A percentile compares a stretch with the other conserved stretches of the same genome.
Evolutionary conservation across 1,140 invertebrate genomes (phyloP).

Genomic region (Polyergus mexicanus): DNA sequence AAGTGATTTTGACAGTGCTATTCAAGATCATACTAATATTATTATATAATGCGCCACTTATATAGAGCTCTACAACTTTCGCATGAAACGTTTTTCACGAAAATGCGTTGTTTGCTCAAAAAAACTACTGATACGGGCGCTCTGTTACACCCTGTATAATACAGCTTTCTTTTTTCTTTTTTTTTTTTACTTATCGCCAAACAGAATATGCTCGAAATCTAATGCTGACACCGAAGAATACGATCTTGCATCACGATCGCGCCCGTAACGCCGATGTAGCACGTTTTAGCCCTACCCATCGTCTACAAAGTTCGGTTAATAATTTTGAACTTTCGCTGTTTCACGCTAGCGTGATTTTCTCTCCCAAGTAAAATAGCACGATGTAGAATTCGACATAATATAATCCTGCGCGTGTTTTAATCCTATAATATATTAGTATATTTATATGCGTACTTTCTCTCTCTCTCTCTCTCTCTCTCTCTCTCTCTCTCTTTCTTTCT

Average conservation of each 20-base stretch:
- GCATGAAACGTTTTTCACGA: too few relatives aligned
- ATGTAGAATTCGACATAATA: slow-evolving; percentile 41
- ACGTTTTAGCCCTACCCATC: slow-evolving; percentile 6
- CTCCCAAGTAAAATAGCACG: neutral
- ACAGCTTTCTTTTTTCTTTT: neutral
- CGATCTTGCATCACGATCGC: too few relatives aligned
- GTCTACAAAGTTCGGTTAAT: slow-evolving; percentile 60
- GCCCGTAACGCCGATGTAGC: slow-evolving; percentile 37
- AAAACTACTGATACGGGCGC: too few relatives aligned
- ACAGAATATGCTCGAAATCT: neutral
- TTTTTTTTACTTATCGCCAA: neutral
- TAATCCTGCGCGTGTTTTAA: neutral
- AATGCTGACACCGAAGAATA: slow-evolving; percentile 27
- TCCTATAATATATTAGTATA: neutral
- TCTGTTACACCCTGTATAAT: too few relatives aligned
- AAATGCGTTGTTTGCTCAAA: too few relatives aligned
- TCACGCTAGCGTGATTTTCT: slow-evolving; percentile 38
- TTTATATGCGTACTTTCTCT: neutral
- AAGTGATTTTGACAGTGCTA: too few relatives aligned
- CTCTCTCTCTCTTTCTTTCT: too few relatives aligned
- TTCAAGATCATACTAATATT: too few relatives aligned
- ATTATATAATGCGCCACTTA: too few relatives aligned
- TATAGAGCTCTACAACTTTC: too few relatives aligned
- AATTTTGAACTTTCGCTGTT: slow-evolving; percentile 45
- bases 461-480: too few relatives aligned